Evolutionary conservation across 1,140 invertebrate genomes (phyloP).

Genomic region (Drosophila kanapiae): DNA sequence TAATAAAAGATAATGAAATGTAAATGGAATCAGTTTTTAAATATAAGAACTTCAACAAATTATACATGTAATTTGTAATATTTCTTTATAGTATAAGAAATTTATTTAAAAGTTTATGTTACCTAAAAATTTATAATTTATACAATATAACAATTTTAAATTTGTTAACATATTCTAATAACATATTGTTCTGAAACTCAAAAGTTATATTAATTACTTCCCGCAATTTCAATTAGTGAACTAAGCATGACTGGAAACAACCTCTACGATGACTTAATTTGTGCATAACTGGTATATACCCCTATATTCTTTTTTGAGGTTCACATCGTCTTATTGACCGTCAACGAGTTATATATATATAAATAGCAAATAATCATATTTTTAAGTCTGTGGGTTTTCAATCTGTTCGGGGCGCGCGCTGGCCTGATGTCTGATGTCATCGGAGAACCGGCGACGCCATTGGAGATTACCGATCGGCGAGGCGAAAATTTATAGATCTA

Average conservation of each 20-base stretch:
- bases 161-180: too few relatives aligned
- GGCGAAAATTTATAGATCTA: constrained; percentile 76
- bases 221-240: too few relatives aligned
- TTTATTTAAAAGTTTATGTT: too few relatives aligned
- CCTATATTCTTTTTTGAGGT: not conserved
- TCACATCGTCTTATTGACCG: constrained; percentile 41
- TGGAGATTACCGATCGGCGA: constrained; percentile 61
- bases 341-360: constrained; percentile 36
- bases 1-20: not conserved
- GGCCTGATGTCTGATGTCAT: constrained; percentile 55
- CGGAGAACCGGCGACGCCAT: constrained; percentile 39
- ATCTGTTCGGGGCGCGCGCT: constrained; percentile 25
- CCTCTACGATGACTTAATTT: not conserved
- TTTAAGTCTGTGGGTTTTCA: constrained; percentile 43
- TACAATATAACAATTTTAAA: too few relatives aligned
- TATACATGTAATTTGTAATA: too few relatives aligned
- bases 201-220: not conserved
- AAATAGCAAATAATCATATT: constrained; percentile 67
- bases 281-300: not conserved
- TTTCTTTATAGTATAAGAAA: too few relatives aligned
- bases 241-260: not conserved
- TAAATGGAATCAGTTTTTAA: too few relatives aligned
- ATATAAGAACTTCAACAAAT: too few relatives aligned
- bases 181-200: not conserved
- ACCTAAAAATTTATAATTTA: too few relatives aligned